A percentile compares a stretch with the other conserved stretches of the same genome.
These are phyloP conservation scores for Mythimna albipuncta DNA, from an alignment of 2,888 invertebrate species.

Conservation along the genomic window DNA sequence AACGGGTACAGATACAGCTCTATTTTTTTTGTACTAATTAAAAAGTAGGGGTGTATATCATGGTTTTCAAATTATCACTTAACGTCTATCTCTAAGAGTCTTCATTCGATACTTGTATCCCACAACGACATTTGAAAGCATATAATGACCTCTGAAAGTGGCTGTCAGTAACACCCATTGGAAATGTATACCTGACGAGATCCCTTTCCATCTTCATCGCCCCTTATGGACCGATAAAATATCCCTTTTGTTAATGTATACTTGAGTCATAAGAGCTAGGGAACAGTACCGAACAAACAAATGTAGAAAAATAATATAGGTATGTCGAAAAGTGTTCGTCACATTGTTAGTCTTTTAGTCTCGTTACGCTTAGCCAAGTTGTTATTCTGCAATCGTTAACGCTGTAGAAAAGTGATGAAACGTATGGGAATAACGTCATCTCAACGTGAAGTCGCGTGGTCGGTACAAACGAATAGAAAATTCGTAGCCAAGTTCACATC, in stretches of 20 bases:
- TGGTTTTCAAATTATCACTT: neutral
- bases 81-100: neutral
- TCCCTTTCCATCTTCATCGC: neutral
- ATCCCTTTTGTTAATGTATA: conserved; percentile 6
- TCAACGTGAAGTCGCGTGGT: too few relatives aligned
- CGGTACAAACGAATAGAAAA: too few relatives aligned
- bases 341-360: neutral
- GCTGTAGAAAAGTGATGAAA: too few relatives aligned
- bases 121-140: neutral
- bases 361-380: too few relatives aligned
- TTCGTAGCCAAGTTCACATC: too few relatives aligned
- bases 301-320: too few relatives aligned
- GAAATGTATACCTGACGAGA: neutral
- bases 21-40: too few relatives aligned
- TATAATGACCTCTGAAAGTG: neutral
- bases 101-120: neutral
- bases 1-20: too few relatives aligned
- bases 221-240: neutral
- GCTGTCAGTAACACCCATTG: neutral
- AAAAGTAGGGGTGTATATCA: too few relatives aligned
- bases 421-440: too few relatives aligned
- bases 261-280: neutral
- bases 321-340: neutral
- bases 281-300: neutral
- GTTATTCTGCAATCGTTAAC: too few relatives aligned